Conservation (phyloP, 2,113 vertebrate species). For the Antechinus flavipes region DNA sequence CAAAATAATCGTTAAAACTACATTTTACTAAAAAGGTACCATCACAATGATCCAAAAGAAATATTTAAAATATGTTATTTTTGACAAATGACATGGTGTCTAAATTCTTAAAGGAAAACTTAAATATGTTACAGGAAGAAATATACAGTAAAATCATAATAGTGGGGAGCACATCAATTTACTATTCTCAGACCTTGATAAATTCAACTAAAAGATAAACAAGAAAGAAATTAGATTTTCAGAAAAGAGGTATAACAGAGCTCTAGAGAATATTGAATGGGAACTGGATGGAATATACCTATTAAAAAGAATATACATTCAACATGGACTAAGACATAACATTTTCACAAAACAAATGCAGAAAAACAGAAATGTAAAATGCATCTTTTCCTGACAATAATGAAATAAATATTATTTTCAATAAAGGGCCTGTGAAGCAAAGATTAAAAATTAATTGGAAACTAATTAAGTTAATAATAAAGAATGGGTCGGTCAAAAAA, state of each 20-base stretch:
- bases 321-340: background rate
- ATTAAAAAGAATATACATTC: too few relatives aligned
- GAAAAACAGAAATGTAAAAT: background rate
- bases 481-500: background rate
- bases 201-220: too few relatives aligned
- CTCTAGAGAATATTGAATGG: background rate
- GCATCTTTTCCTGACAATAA: background rate
- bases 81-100: background rate
- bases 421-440: background rate
- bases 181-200: background rate
- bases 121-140: background rate
- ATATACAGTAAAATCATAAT: too few relatives aligned
- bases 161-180: background rate
- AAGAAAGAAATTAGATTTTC: background rate
- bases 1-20: background rate
- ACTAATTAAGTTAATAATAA: background rate
- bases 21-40: background rate
- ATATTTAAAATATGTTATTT: background rate
- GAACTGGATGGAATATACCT: background rate
- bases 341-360: background rate
- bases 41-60: background rate
- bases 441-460: background rate
- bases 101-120: background rate
- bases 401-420: background rate
- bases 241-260: background rate